Base-by-base conservation (phyloP, 2,113 vertebrate species). In the Hirundichthys speculiger region DNA sequence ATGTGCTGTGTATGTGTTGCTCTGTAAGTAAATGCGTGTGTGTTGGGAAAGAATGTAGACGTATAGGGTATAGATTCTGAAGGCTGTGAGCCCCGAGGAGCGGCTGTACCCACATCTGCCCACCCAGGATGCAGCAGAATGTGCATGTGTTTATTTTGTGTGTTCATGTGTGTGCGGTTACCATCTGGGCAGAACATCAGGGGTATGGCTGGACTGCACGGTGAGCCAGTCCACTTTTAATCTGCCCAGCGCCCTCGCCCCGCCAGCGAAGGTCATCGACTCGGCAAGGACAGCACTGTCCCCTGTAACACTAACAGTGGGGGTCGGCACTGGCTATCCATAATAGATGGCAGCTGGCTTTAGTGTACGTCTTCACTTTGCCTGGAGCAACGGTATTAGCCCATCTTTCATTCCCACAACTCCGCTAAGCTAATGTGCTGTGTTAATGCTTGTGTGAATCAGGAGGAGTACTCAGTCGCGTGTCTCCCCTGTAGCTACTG, bases 291-390 rank as follows among this genome's bases (percentile, higher is more conserved):
- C 87, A 79, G 81, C 56, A 76, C 81, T 75, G 80, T 82, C 87
- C 84, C 88, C 88, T 20, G 69, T 77, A 83, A 88, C 82, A 85
- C 75, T 70, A 62, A 83, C 84, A 74, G 82, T 73, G 82, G 86
- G 83, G 86, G 86, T 86, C 78, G 76, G 72, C 70, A 1, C 75
- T 42, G 86, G 84, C 86, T 69, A 87, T 89, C 86, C 84, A 89
- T 90, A 91, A 88, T 90, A 88, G 88, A 89, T 90, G 88, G 87
- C 90, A 90, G 85, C 87, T 91, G 90, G 88, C 81, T 90, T 83
- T 83, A 75, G 90, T 86, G 88, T 86, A 86, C 61, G 66, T 87
- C 88, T 89, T 90, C 90, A 86, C 88, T 90, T 89, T 91, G 88
- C 90, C 90, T 75, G 79, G 86, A 84, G 90, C 87, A 68, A 67